Conservation (phyloP, 2,888 invertebrate genomes). For the Alviniconcha strummeri region DNA sequence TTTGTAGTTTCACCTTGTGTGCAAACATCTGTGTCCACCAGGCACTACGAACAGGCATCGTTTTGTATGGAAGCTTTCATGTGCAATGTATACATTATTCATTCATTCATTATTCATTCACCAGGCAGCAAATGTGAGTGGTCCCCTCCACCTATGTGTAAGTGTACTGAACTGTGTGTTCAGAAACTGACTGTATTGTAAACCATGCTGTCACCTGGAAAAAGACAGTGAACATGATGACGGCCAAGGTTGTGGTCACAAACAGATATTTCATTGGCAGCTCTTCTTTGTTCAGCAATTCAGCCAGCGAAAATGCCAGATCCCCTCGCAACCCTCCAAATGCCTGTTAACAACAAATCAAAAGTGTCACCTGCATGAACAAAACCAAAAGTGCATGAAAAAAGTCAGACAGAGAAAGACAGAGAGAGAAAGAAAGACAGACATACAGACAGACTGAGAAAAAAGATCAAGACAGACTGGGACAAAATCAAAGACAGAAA, state of each 20-base stretch:
- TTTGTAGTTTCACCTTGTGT: no score
- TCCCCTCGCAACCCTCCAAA: slow-evolving; percentile 78
- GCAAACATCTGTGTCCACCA: no score
- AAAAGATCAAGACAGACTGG: neutral
- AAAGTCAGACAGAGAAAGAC: neutral
- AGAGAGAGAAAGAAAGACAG: neutral
- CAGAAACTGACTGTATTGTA: no score
- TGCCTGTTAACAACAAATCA: slow-evolving; percentile 63
- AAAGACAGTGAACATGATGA: slow-evolving; percentile 99
- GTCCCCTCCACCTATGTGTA: no score
- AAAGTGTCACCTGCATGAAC: no score
- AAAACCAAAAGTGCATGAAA: no score
- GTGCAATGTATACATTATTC: no score
- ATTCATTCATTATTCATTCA: no score
- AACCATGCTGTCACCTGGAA: slow-evolving; percentile 79
- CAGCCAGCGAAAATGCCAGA: slow-evolving; percentile 77
- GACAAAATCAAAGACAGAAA: neutral
- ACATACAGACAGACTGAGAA: neutral
- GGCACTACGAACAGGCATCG: no score
- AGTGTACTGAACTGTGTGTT: no score
- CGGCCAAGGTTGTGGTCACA: slow-evolving; percentile 96
- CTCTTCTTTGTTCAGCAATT: slow-evolving; percentile 72
- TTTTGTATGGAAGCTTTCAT: no score
- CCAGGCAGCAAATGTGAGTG: no score
- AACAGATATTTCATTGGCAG: slow-evolving; percentile 74